Conservation (phyloP, 2,797 vertebrate genomes). For the Silurus aristotelis region DNA sequence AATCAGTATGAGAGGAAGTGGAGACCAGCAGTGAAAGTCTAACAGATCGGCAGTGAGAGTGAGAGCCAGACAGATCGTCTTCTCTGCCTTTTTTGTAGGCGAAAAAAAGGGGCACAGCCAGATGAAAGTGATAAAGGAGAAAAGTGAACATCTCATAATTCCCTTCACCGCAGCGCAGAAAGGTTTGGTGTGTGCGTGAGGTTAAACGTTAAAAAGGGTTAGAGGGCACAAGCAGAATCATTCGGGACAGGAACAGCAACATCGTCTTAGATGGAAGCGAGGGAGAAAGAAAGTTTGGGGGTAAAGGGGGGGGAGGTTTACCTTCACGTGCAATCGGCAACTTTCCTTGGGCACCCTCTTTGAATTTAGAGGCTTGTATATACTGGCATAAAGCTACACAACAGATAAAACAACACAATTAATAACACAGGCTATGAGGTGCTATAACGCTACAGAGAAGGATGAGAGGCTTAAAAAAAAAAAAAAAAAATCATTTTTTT, state of each 20-base stretch:
- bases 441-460: background rate
- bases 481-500: background rate
- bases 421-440: slow-evolving; percentile 65
- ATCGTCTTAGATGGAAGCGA: slow-evolving; percentile 59
- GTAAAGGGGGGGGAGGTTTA: slow-evolving; percentile 76
- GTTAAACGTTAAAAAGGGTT: slow-evolving; percentile 72
- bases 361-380: slow-evolving; percentile 99
- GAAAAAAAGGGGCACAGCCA: background rate
- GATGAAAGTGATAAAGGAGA: slow-evolving; percentile 29
- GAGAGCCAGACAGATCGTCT: slow-evolving; percentile 70
- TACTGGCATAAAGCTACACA: slow-evolving; percentile 99
- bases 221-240: slow-evolving; percentile 71
- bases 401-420: slow-evolving; percentile 94
- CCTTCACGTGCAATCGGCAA: slow-evolving; percentile 90
- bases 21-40: slow-evolving; percentile 69
- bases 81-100: slow-evolving; percentile 65
- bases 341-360: slow-evolving; percentile 91
- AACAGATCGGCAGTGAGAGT: slow-evolving; percentile 70
- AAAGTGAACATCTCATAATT: slow-evolving; percentile 50
- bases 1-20: slow-evolving; percentile 67
- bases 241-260: slow-evolving; percentile 61
- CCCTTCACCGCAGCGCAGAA: slow-evolving; percentile 59
- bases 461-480: background rate
- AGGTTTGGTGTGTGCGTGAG: slow-evolving; percentile 62
- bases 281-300: slow-evolving; percentile 51